phyloP scores from a whole-genome alignment of 2,797 vertebrate species.

The Phrynocephalus vlangalii region DNA sequence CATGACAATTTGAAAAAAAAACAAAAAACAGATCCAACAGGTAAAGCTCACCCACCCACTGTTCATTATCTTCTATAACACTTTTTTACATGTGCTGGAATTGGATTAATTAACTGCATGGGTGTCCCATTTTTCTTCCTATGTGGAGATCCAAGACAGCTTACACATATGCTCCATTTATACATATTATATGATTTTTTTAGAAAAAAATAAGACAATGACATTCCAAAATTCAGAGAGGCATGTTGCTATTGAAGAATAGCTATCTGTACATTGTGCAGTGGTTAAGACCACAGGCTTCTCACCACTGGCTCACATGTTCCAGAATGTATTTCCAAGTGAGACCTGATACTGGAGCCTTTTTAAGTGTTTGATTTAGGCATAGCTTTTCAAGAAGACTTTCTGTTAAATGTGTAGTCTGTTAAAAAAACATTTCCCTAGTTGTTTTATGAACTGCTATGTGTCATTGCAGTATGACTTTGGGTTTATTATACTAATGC shows the following conservation, averaged over 20 bases:
- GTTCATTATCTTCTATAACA: too few species aligned
- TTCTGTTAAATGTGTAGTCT: background rate
- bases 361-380: background rate
- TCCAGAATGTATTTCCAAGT: background rate
- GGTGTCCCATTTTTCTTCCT: too few species aligned
- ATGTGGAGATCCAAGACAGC: too few species aligned
- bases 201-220: background rate
- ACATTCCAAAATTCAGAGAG: background rate
- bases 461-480: background rate
- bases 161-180: too few species aligned
- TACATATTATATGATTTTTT: background rate
- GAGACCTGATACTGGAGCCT: background rate
- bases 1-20: too few species aligned
- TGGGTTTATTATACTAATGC: too few species aligned
- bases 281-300: background rate
- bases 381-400: background rate
- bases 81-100: too few species aligned
- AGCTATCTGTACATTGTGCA: background rate
- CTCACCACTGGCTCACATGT: background rate
- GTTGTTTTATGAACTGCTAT: background rate
- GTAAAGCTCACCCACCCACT: too few species aligned
- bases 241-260: background rate
- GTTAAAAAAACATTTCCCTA: background rate
- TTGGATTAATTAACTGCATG: too few species aligned
- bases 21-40: too few species aligned